phyloP scores from a whole-genome alignment of 2,888 invertebrate genomes.

The Ceramica pisi region DNA sequence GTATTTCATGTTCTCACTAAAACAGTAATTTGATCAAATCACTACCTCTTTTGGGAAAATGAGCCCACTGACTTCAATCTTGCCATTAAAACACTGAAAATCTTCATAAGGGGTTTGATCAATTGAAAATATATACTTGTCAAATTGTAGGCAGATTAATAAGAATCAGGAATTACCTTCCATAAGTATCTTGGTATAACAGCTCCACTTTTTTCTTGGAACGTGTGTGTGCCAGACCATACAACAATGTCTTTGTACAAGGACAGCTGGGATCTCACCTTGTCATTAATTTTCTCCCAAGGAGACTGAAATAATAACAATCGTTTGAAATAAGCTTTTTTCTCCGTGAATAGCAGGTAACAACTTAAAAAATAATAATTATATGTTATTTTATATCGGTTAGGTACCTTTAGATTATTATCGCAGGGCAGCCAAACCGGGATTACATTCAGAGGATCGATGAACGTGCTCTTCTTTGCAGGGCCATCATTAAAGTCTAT shows the following conservation, averaged over 20 bases:
- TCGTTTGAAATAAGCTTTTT: not conserved
- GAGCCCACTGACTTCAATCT: too few relatives aligned
- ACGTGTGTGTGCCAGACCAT: slow-evolving; percentile 57
- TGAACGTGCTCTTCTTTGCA: slow-evolving; percentile 57
- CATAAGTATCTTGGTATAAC: slow-evolving; percentile 66
- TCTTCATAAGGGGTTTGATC: too few relatives aligned
- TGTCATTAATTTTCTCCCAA: slow-evolving; percentile 50
- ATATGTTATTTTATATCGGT: not conserved
- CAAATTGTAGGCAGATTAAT: not conserved
- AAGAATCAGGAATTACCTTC: slow-evolving; percentile 59
- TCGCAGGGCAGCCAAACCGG: slow-evolving; percentile 54
- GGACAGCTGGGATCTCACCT: slow-evolving; percentile 31
- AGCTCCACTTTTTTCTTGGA: slow-evolving; percentile 32
- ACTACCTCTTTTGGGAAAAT: too few relatives aligned
- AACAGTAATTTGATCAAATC: too few relatives aligned
- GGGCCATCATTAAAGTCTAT: slow-evolving; percentile 55
- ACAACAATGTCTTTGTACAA: slow-evolving; percentile 18
- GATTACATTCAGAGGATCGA: slow-evolving; percentile 62
- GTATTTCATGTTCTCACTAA: too few relatives aligned
- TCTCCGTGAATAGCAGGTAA: too few relatives aligned
- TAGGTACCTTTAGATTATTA: slow-evolving; percentile 39
- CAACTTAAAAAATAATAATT: not conserved
- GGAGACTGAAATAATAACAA: slow-evolving; percentile 26
- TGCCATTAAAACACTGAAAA: too few relatives aligned
- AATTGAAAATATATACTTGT: too few relatives aligned